Base-by-base conservation (phyloP, 2,888 invertebrate species). In the Agelastica alni region DNA sequence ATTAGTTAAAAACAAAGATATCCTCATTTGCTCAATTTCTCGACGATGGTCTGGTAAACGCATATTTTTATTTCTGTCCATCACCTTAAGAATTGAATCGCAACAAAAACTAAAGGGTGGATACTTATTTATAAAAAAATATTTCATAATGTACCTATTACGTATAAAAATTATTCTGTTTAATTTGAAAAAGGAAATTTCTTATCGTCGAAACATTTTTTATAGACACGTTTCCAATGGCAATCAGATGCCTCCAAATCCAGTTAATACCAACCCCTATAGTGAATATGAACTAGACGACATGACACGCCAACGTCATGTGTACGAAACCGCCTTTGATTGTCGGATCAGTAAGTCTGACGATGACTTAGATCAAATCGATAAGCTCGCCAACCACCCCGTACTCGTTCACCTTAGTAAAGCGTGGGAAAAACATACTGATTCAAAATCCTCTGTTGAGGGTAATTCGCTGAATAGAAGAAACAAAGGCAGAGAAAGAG, bases 281-380 rank as follows among this genome's bases (percentile, higher is more conserved):
- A 56, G 56, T 43, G 56, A 65, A 51, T 58, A 67, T 66, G 42
- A 86, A 83, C 83, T 78, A 82, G 85, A 69, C 64, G 78, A 77
- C 68, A 83, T 82, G 80, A 81, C 82, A 62, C 80, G 85, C 52
- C 83, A 84, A 75, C 83, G 89, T 69, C 89, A 89, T 77, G 83
- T 93, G 51, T 93, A 93, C 76, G 93, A 93, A 78, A 93, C 93
- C 51, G 93, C 93, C 53, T 93, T 93, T 76, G 93, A 93, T 77
- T 91, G 91, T 76, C 90, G 90, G 77, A 86, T 91, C 69, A 87
- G 86, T 71, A 86, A 88, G 61, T 91, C 91, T 5, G 87, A 88
- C 74, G 86, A 86, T 64, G 88, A 91, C 65, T 82, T 91, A 71
- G 91, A 91, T 70, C 87, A 88, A 65, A 85, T 91, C 45, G 91